Evolutionary conservation across 2,888 invertebrate genomes (phyloP).

Genomic region (Andrena chrysosceles): DNA sequence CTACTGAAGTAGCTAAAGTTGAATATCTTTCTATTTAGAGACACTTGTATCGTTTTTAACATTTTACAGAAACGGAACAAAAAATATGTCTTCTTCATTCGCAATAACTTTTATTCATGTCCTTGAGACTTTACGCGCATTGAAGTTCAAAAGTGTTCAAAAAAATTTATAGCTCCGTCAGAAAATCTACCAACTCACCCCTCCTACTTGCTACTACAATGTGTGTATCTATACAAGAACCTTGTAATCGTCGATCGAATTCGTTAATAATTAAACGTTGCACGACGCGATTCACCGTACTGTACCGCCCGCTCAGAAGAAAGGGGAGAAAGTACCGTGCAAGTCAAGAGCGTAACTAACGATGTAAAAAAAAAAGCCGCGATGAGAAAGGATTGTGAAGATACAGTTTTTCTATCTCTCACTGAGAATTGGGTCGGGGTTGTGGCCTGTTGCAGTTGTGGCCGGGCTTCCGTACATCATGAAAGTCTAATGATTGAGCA

Average conservation of each 20-base stretch:
- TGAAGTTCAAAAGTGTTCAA: not conserved
- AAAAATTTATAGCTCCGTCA: slow-evolving; percentile 44
- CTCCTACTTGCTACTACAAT: slow-evolving; percentile 26
- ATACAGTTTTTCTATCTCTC: slow-evolving; percentile 59
- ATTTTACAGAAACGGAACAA: not conserved
- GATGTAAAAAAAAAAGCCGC: slow-evolving; percentile 33
- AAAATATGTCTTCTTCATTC: not conserved
- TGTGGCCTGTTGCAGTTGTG: slow-evolving; percentile 83
- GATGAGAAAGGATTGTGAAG: slow-evolving; percentile 54
- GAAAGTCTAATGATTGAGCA: slow-evolving; percentile 78
- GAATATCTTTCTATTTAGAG: not conserved
- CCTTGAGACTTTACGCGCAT: not conserved
- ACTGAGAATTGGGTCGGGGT: slow-evolving; percentile 72
- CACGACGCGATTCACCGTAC: slow-evolving; percentile 28
- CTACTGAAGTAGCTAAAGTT: not conserved
- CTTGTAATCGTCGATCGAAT: slow-evolving; percentile 54
- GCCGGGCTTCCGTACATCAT: slow-evolving; percentile 83
- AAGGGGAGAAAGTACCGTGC: slow-evolving; percentile 13
- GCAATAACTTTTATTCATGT: not conserved
- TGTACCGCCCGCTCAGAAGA: slow-evolving; percentile 40
- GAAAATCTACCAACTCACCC: slow-evolving; percentile 5
- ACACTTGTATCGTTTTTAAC: too few relatives aligned
- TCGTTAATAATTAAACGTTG: slow-evolving; percentile 15
- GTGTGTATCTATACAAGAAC: slow-evolving; percentile 49
- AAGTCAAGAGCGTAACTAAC: slow-evolving; percentile 41